Percentiles rank a stretch among this genome's conserved stretches.
Conservation (phyloP, 53 echinoderm and acorn worm species). For the Echinometra lucunter region DNA sequence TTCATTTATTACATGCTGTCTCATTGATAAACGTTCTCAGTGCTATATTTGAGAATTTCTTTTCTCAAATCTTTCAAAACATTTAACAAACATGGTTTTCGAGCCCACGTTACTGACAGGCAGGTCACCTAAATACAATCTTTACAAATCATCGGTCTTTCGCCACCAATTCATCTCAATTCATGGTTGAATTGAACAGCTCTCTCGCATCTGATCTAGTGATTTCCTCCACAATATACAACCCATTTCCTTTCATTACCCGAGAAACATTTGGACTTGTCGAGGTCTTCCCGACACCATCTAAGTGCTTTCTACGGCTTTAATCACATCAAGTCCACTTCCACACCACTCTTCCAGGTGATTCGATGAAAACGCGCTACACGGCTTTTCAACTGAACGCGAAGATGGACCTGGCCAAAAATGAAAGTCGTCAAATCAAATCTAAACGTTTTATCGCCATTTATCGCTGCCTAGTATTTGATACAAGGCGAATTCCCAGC, state of each 20-base stretch:
- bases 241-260: conserved; percentile 48
- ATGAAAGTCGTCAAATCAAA: conserved; percentile 56
- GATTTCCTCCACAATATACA: background rate
- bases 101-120: background rate
- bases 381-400: background rate
- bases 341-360: conserved; percentile 10
- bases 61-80: background rate
- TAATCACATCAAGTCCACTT: conserved; percentile 59
- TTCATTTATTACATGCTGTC: background rate
- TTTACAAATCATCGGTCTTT: conserved; percentile 42
- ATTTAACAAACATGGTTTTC: background rate
- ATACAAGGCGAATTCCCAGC: conserved; percentile 57
- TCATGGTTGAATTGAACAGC: conserved; percentile 14
- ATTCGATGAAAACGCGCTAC: conserved; percentile 11
- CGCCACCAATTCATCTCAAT: conserved; percentile 47
- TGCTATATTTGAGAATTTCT: background rate
- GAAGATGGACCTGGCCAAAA: background rate
- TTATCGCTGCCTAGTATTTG: conserved; percentile 60
- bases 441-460: conserved; percentile 58
- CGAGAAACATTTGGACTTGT: conserved; percentile 28
- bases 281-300: conserved; percentile 25
- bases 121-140: background rate
- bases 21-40: background rate
- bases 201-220: background rate
- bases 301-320: conserved; percentile 55